Percentiles rank a stretch among this genome's conserved stretches.
Conservation (phyloP, 2,797 vertebrate species). For the Setipinna tenuifilis region DNA sequence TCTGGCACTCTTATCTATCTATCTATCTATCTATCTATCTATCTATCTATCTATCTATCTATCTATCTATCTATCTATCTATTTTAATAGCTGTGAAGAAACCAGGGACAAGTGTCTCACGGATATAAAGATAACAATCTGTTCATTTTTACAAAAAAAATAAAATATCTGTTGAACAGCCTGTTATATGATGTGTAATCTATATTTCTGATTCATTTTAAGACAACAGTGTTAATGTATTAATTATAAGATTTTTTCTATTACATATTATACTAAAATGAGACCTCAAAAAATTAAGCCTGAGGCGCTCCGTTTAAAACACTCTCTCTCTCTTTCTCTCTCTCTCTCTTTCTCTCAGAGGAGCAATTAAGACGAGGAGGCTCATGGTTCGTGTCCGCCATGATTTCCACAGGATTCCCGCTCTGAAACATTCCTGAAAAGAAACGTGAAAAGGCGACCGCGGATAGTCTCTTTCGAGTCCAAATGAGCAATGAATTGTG, state of each 20-base stretch:
- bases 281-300: slow-evolving; percentile 16
- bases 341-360: not conserved
- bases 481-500: slow-evolving; percentile 79
- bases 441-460: slow-evolving; percentile 65
- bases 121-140: not conserved
- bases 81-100: not conserved
- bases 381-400: slow-evolving; percentile 25
- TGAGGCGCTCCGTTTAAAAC: not conserved
- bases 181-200: not conserved
- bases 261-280: not conserved
- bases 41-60: too few relatives aligned
- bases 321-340: not conserved
- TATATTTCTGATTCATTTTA: too few relatives aligned
- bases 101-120: not conserved
- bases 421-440: slow-evolving; percentile 53
- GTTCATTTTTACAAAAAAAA: too few relatives aligned
- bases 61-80: not conserved
- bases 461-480: slow-evolving; percentile 66
- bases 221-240: too few relatives aligned
- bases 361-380: slow-evolving; percentile 32
- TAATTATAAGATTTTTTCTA: too few relatives aligned
- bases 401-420: slow-evolving; percentile 48
- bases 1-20: too few relatives aligned
- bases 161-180: not conserved
- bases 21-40: not conserved